These are phyloP conservation scores for Sprattus sprattus DNA, from an alignment of 2,113 vertebrate species.

Conservation along the genomic window DNA sequence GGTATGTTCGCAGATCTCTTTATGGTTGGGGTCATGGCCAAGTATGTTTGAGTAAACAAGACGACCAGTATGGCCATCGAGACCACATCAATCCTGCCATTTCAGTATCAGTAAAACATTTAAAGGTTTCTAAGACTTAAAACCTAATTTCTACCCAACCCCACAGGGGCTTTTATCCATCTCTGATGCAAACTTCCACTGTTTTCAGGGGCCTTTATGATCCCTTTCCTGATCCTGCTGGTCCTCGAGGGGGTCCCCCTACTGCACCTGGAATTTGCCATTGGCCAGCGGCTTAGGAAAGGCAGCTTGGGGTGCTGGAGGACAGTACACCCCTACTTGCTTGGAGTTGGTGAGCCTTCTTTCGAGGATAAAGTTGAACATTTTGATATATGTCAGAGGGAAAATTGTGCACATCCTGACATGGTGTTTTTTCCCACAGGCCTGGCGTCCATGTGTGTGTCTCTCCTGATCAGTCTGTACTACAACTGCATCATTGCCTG, in stretches of 20 bases:
- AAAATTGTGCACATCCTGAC: background rate
- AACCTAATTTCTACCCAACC: no score
- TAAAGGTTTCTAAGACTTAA: no score
- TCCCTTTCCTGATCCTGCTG: slow-evolving; percentile 89
- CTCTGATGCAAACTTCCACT: background rate
- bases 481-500: slow-evolving; percentile 92
- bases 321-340: slow-evolving; percentile 79
- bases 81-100: no score
- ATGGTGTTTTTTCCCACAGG: slow-evolving; percentile 62
- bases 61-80: no score
- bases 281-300: slow-evolving; percentile 85
- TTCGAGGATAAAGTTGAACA: background rate
- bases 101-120: no score
- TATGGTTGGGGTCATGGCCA: no score
- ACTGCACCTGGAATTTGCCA: slow-evolving; percentile 87
- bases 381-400: no score
- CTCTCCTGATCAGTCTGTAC: slow-evolving; percentile 83
- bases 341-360: slow-evolving; percentile 79
- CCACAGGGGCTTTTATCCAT: no score
- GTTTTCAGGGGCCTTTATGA: slow-evolving; percentile 88
- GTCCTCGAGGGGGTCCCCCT: slow-evolving; percentile 87
- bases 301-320: slow-evolving; percentile 83
- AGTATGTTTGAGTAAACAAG: no score
- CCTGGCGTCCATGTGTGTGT: slow-evolving; percentile 84
- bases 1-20: no score